These are phyloP conservation scores for Allygus modestus DNA, from an alignment of 2,888 invertebrate species.

Conservation along the genomic window DNA sequence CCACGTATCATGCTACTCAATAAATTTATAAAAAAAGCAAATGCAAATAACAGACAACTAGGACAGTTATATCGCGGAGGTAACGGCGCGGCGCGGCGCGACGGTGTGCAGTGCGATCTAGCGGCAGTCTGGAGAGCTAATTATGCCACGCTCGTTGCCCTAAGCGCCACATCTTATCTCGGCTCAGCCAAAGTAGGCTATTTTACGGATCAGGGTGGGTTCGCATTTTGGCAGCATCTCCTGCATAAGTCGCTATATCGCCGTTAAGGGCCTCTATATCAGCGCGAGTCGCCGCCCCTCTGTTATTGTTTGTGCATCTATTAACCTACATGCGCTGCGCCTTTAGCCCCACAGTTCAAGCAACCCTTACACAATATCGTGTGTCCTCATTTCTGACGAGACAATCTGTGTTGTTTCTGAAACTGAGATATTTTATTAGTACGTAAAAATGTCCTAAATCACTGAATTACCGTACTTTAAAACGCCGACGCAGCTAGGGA, in stretches of 20 bases:
- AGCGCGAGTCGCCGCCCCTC: not conserved
- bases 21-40: no score
- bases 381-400: no score
- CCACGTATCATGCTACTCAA: no score
- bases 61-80: no score
- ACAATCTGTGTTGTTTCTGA: no score
- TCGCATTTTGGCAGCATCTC: conserved; percentile 34
- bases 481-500: no score
- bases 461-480: no score
- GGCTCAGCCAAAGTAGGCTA: conserved; percentile 34
- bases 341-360: not conserved
- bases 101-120: not conserved
- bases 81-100: no score
- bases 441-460: no score
- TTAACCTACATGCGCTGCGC: conserved; percentile 29
- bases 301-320: conserved; percentile 49
- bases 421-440: no score
- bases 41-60: no score
- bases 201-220: conserved; percentile 35
- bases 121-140: conserved; percentile 6
- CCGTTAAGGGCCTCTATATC: conserved; percentile 48
- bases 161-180: conserved; percentile 47
- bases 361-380: no score
- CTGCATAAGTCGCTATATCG: conserved; percentile 39
- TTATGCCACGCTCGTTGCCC: not conserved